Evolutionary conservation across 1,140 invertebrate genomes (phyloP).

Genomic region (Aporrectodea caliginosa): DNA sequence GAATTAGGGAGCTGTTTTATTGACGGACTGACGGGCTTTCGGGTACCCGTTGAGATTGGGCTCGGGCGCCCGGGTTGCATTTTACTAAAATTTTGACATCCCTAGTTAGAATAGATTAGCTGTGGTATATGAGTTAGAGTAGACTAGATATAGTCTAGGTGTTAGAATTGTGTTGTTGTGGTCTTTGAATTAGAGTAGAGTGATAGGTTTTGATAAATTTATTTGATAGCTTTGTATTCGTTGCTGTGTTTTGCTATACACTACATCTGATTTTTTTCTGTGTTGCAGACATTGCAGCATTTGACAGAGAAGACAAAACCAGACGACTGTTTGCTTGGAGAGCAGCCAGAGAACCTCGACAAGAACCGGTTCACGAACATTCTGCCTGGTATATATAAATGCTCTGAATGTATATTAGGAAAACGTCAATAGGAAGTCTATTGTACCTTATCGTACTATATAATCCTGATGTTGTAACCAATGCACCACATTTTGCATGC

Average conservation of each 20-base stretch:
- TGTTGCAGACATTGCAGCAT: too few species aligned
- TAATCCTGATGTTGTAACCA: too few species aligned
- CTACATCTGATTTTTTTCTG: too few species aligned
- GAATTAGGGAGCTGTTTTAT: too few species aligned
- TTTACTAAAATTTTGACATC: background rate
- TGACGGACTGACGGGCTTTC: background rate
- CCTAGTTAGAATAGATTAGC: background rate
- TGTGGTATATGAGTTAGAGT: background rate
- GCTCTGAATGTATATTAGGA: constrained; percentile 5
- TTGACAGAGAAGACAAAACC: constrained; percentile 3
- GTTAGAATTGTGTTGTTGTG: background rate
- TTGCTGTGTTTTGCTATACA: too few species aligned
- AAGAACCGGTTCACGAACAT: constrained; percentile 94
- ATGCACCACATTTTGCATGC: too few species aligned
- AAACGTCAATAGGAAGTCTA: too few species aligned
- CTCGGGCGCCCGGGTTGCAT: background rate
- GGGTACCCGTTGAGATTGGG: background rate
- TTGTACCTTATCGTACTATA: too few species aligned
- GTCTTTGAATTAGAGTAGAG: too few species aligned
- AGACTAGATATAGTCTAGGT: background rate
- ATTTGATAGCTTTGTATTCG: too few species aligned
- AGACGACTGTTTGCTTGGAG: constrained; percentile 60
- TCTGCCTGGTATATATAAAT: constrained; percentile 65
- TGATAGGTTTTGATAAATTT: too few species aligned
- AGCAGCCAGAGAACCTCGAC: constrained; percentile 85